Percentiles rank a stretch among this genome's conserved stretches.
phyloP scores from a whole-genome alignment of 2,113 vertebrate genomes.

The Corapipo altera region DNA sequence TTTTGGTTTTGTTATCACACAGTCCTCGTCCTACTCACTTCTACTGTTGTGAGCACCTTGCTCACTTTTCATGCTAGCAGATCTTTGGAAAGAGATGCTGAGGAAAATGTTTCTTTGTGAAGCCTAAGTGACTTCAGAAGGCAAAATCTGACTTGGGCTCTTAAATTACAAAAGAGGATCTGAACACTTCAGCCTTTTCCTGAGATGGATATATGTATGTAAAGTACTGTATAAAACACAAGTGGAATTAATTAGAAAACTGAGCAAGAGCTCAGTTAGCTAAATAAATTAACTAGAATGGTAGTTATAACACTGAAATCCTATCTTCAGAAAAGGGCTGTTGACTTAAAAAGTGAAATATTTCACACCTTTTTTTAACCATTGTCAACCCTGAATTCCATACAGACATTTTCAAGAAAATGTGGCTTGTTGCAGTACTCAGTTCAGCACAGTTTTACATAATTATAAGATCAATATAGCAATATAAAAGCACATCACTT shows the following conservation, averaged over 20 bases:
- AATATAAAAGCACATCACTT: background rate
- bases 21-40: background rate
- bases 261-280: background rate
- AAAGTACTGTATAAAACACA: background rate
- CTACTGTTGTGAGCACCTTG: fast-evolving
- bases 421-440: background rate
- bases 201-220: background rate
- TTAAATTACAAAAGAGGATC: background rate
- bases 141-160: background rate
- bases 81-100: background rate
- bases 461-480: background rate
- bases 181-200: background rate
- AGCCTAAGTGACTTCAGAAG: background rate
- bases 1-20: background rate
- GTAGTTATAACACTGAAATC: background rate
- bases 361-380: background rate
- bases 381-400: background rate
- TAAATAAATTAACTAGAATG: background rate
- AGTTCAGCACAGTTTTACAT: background rate
- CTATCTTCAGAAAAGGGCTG: background rate
- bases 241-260: background rate
- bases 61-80: background rate
- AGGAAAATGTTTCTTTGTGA: background rate
- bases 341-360: background rate
- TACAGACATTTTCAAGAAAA: background rate